Percentiles rank a stretch among this genome's conserved stretches.
These are phyloP conservation scores for Criorhina ranunculi DNA, from an alignment of 2,888 invertebrate species.

Conservation along the genomic window DNA sequence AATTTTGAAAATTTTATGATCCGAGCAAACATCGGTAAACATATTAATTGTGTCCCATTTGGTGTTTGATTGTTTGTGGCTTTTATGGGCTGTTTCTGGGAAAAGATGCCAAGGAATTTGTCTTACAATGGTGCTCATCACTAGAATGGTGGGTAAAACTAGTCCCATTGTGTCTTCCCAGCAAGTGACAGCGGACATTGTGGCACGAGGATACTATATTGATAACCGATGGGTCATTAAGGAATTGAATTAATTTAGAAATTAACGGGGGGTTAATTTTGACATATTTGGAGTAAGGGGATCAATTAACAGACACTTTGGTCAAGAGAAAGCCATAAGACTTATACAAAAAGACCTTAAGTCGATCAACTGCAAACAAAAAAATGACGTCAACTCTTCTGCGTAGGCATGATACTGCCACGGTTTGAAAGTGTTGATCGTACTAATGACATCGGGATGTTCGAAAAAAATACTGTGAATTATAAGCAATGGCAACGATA, in stretches of 20 bases:
- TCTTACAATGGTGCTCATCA: conserved; percentile 47
- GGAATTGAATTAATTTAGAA: conserved; percentile 15
- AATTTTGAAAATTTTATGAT: conserved; percentile 57
- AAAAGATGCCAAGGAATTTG: conserved; percentile 1
- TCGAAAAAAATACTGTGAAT: too few species aligned
- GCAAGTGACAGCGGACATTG: conserved; percentile 11
- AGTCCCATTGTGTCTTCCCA: conserved; percentile 39
- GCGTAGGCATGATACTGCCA: too few species aligned
- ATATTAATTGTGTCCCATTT: conserved; percentile 70
- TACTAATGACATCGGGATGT: too few species aligned
- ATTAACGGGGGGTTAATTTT: conserved; percentile 29
- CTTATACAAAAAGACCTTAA: too few species aligned
- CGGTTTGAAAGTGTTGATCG: too few species aligned
- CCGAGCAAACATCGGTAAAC: conserved; percentile 60
- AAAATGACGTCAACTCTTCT: too few species aligned
- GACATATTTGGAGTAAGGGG: background rate
- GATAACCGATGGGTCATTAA: conserved; percentile 7
- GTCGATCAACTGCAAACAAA: too few species aligned
- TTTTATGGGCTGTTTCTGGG: conserved; percentile 36
- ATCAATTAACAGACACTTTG: too few species aligned
- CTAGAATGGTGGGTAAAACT: conserved; percentile 39
- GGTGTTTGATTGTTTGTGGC: conserved; percentile 58
- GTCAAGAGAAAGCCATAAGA: too few species aligned
- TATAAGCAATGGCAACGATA: too few species aligned
- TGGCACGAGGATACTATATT: background rate